These are phyloP conservation scores for Megathymus violae DNA, from an alignment of 1,140 invertebrate species.

Conservation along the genomic window DNA sequence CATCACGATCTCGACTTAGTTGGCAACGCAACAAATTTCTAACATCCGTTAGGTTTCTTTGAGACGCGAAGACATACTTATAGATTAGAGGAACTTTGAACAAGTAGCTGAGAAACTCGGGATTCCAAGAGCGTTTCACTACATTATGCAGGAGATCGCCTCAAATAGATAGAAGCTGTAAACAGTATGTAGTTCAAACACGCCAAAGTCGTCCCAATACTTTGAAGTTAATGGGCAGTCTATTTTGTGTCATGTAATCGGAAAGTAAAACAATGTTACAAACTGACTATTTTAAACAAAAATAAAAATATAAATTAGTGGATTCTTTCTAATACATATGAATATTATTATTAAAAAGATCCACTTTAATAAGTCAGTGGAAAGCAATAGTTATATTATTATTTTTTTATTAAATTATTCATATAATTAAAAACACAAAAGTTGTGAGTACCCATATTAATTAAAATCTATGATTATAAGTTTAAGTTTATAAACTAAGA, in stretches of 20 bases:
- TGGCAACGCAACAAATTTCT: conserved; percentile 11
- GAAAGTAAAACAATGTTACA: no score
- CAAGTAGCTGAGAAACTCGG: conserved; percentile 21
- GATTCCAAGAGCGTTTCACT: conserved; percentile 25
- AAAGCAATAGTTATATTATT: no score
- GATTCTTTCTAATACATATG: no score
- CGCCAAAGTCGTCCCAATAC: conserved; percentile 23
- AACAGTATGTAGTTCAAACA: conserved; percentile 20
- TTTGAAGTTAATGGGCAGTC: conserved; percentile 16
- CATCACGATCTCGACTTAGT: conserved; percentile 10
- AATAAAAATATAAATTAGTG: no score
- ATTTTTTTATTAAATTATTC: no score
- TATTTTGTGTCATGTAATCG: conserved; percentile 7
- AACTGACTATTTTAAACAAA: no score
- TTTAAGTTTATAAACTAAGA: no score
- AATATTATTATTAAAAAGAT: no score
- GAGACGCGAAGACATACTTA: conserved; percentile 18
- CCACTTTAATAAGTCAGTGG: no score
- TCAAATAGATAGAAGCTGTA: conserved; percentile 34
- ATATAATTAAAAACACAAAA: no score
- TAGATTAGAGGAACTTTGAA: conserved; percentile 25
- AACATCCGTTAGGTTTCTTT: conserved; percentile 16
- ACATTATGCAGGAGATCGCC: conserved; percentile 30
- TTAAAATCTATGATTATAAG: no score
- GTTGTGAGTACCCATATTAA: no score